Base-by-base conservation (phyloP, 2,797 vertebrate species). In the Potorous gilbertii region DNA sequence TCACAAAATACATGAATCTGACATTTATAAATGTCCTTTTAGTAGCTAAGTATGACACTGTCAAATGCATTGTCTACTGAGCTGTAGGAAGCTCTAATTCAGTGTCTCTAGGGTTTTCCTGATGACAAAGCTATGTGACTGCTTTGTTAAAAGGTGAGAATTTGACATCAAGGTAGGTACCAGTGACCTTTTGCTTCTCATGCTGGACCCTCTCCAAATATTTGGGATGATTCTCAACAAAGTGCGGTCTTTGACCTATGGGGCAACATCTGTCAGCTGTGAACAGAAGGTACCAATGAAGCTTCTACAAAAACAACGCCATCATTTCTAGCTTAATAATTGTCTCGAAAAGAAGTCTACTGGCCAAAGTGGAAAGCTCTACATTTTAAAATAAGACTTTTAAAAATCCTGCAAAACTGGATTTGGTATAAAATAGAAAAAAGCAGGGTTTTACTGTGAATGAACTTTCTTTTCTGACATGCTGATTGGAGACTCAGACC, bases 21-120 rank as follows among this genome's bases (percentile, higher is more conserved):
- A 0, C 55, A 62, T 92, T 95, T 93, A 89, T 96, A 96, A 96
- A 90, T 50, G 94, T 66, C 9, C 66, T 94, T 28, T 89, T 21
- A 94, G 89, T 18, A 93, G 94, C 24, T 40, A 57, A 4, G 8
- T 21, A 56, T 56, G 91, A 90, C 96, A 8, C 11, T 90, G 81
- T 13, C 91, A 90, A 1, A 93, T 29, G 89, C 13, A 87, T 27
- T 90, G 50, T 87, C 31, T 46, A 27, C 57, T 34, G 50, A 94
- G 28, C 54, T 54, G 5, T 87, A 34, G 56, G 27, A 1, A 31
- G 46, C 18, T 3, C 93, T 94, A 56, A 50, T 59, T 46, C 57
- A 31, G 90, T 54, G 27, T 34, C 40, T 81, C 28, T n/a, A 24
- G 1, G 4, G 0, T 54, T 16, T 28, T n/a, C 29, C 18, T 31